Evolutionary conservation across 2,797 vertebrate genomes (phyloP).

Genomic region (Pelochelys cantorii): DNA sequence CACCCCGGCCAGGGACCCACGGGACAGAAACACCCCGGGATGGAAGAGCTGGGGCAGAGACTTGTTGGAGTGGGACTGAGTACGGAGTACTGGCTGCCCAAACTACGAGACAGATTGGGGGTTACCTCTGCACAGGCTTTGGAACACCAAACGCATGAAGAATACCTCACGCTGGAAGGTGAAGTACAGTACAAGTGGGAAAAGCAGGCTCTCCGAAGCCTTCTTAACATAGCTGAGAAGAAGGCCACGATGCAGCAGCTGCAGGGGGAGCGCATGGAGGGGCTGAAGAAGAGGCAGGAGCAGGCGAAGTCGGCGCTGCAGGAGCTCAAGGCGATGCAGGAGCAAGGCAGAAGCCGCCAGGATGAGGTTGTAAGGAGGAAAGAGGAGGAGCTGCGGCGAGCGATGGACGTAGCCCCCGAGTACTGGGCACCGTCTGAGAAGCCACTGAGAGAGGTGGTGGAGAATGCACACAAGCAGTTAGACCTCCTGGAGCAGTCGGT

Average conservation of each 20-base stretch:
- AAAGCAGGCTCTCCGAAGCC: neutral
- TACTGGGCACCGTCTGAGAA: neutral
- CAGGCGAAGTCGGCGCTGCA: neutral
- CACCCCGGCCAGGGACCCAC: neutral
- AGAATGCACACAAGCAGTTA: conserved; percentile 10
- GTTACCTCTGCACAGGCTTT: conserved; percentile 47
- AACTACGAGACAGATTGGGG: conserved; percentile 11
- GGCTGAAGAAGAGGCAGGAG: neutral
- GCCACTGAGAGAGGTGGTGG: neutral
- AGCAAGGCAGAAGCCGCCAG: neutral
- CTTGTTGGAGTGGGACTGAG: conserved; percentile 46
- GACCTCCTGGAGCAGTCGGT: neutral
- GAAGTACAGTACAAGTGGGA: neutral
- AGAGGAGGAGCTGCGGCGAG: conserved; percentile 41
- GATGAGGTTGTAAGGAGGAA: neutral
- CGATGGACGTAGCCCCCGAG: conserved; percentile 49
- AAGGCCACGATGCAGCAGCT: neutral
- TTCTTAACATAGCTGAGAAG: neutral
- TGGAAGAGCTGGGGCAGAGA: neutral
- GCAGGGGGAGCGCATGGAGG: neutral
- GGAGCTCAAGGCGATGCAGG: neutral
- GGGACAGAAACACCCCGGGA: neutral
- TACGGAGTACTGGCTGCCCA: conserved; percentile 48
- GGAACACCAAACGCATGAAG: conserved; percentile 37
- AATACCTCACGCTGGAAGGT: conserved; percentile 56